Evolutionary conservation across 2,113 vertebrate species (phyloP).

Genomic region (Pontoporia blainvillei): DNA sequence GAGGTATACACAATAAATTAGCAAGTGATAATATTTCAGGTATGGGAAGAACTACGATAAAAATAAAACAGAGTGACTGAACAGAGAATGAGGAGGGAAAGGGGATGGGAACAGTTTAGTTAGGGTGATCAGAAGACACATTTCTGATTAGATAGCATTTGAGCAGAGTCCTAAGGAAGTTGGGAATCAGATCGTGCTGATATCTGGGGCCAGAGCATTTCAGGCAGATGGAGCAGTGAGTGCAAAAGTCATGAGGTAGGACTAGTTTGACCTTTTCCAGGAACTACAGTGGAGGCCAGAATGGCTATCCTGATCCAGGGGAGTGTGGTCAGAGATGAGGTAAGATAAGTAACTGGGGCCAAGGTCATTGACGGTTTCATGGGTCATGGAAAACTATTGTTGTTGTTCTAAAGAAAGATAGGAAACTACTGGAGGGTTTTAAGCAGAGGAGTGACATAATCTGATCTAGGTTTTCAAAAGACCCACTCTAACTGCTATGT

Average conservation of each 20-base stretch:
- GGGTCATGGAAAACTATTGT: neutral
- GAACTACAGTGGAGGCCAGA: neutral
- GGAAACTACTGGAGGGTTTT: neutral
- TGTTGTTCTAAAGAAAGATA: neutral
- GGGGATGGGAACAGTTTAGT: neutral
- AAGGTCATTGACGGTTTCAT: neutral
- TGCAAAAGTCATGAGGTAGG: neutral
- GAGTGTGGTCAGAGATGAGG: neutral
- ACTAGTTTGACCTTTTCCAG: neutral
- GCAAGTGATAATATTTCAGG: neutral
- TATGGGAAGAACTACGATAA: neutral
- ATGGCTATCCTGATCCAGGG: neutral
- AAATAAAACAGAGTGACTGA: neutral
- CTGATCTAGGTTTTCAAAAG: constrained; percentile 5
- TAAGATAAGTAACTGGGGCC: neutral
- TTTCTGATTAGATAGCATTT: neutral
- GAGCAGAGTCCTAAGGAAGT: neutral
- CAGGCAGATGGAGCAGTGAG: neutral
- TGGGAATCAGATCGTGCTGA: neutral
- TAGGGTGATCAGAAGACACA: neutral
- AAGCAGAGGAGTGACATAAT: neutral
- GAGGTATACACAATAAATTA: neutral
- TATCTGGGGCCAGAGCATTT: neutral
- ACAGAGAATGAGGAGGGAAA: neutral
- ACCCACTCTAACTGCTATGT: neutral